Percentiles rank a stretch among this genome's conserved stretches.
Conservation (phyloP, 2,888 invertebrate species). For the Cephus sareptanus region DNA sequence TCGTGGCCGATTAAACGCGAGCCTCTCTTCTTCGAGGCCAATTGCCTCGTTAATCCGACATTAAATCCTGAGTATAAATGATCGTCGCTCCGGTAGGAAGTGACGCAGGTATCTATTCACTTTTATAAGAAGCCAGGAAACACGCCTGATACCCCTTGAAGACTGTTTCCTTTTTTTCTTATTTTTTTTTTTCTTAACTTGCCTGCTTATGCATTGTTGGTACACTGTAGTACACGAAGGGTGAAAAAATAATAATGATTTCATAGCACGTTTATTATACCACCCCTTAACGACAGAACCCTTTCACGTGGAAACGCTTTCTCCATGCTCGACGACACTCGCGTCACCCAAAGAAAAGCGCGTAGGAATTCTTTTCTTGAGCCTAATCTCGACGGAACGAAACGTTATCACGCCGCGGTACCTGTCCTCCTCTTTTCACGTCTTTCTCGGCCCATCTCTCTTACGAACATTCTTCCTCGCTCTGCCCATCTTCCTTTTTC, state of each 20-base stretch:
- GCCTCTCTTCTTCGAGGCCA: slow-evolving; percentile 36
- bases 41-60: slow-evolving; percentile 41
- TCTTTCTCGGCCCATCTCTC: neutral
- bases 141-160: neutral
- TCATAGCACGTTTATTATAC: neutral
- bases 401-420: neutral
- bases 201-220: neutral
- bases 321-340: neutral
- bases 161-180: neutral
- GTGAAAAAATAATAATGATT: neutral
- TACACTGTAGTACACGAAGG: neutral
- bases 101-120: neutral
- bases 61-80: slow-evolving; percentile 46
- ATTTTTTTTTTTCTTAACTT: neutral
- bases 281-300: neutral
- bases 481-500: too few species aligned
- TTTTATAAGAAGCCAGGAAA: neutral
- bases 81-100: slow-evolving; percentile 10
- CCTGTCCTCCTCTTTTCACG: neutral
- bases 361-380: neutral
- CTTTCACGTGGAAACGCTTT: neutral
- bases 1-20: slow-evolving; percentile 39
- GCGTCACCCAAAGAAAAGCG: neutral
- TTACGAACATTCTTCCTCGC: neutral
- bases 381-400: neutral